phyloP scores from a whole-genome alignment of 2,113 vertebrate genomes.

The Platanista minor region DNA sequence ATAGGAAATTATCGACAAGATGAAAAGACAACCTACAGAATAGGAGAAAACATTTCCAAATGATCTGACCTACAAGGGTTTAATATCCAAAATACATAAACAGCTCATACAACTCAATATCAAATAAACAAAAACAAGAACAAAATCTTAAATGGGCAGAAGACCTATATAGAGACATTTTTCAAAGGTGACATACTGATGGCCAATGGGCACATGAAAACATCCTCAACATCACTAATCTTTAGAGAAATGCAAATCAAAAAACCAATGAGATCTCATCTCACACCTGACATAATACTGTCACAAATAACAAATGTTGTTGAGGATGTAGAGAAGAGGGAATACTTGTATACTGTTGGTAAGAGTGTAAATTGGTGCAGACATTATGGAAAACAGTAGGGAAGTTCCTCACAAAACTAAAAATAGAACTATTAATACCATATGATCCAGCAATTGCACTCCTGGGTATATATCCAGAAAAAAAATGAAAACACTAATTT shows the following conservation, averaged over 20 bases:
- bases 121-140: neutral
- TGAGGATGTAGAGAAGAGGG: neutral
- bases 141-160: neutral
- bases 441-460: neutral
- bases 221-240: neutral
- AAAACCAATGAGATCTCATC: neutral
- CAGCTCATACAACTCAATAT: neutral
- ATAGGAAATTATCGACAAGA: neutral
- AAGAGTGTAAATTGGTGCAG: neutral
- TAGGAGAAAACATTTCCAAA: neutral
- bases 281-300: neutral
- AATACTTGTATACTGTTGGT: neutral
- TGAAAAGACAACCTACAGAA: neutral
- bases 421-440: neutral
- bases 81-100: neutral
- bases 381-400: neutral
- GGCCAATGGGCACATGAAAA: neutral
- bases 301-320: neutral
- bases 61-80: neutral
- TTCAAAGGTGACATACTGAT: neutral
- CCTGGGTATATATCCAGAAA: neutral
- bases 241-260: neutral
- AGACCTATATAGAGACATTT: neutral
- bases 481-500: neutral
- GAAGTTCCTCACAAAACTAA: neutral